These are phyloP conservation scores for Malthinus flaveolus DNA, from an alignment of 2,888 invertebrate genomes.

Conservation along the genomic window DNA sequence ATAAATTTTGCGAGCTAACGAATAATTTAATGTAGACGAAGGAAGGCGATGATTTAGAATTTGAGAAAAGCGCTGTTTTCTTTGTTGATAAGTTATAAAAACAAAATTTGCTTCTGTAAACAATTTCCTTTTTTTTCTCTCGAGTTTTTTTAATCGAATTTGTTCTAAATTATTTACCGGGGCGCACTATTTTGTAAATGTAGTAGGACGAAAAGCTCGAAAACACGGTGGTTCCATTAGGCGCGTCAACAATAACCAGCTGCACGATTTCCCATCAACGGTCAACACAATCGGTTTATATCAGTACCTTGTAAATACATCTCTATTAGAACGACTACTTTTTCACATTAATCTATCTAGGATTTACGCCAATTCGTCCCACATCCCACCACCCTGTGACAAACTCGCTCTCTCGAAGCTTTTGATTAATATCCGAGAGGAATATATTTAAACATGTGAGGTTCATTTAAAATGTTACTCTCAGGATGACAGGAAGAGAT, in stretches of 20 bases:
- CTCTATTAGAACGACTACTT: constrained; percentile 45
- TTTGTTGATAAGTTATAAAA: constrained; percentile 15
- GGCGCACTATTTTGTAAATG: constrained; percentile 16
- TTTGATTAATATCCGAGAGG: constrained; percentile 1
- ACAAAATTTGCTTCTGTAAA: constrained; percentile 9
- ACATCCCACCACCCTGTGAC: constrained; percentile 73
- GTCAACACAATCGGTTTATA: constrained; percentile 39
- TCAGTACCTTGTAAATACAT: constrained; percentile 44
- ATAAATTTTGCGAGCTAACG: constrained; percentile 20
- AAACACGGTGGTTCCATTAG: constrained; percentile 49
- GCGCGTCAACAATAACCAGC: constrained; percentile 48
- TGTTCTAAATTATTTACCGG: constrained; percentile 16
- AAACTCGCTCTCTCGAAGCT: constrained; percentile 40
- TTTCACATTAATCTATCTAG: constrained; percentile 47
- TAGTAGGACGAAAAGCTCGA: constrained; percentile 37
- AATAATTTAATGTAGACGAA: constrained; percentile 14
- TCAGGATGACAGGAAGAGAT: constrained; percentile 19
- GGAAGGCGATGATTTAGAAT: too few relatives aligned
- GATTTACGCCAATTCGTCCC: constrained; percentile 46
- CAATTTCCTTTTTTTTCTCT: constrained; percentile 9
- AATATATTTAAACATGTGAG: not conserved
- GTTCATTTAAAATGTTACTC: constrained; percentile 14
- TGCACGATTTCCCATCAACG: constrained; percentile 40
- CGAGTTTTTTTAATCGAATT: constrained; percentile 12
- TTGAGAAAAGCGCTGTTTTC: constrained; percentile 5